Evolutionary conservation across 2,113 vertebrate species (phyloP).

Genomic region (Athene cunicularia): DNA sequence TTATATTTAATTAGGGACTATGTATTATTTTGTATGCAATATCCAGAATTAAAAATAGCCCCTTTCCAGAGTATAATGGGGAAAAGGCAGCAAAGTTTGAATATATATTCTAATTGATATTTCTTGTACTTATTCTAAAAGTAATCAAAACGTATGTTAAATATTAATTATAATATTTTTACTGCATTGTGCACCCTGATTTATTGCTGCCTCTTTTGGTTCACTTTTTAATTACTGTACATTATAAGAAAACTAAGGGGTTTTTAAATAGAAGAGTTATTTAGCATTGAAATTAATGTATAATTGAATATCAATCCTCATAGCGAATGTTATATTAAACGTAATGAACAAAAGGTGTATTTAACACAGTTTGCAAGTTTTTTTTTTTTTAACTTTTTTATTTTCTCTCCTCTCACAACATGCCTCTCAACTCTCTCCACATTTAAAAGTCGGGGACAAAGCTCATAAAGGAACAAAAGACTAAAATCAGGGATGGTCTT

Average conservation of each 20-base stretch:
- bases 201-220: conserved; percentile 80
- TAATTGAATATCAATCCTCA: conserved; percentile 76
- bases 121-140: conserved; percentile 81
- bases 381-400: conserved; percentile 60
- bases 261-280: conserved; percentile 77
- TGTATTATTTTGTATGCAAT: conserved; percentile 83
- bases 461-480: conserved; percentile 86
- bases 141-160: conserved; percentile 85
- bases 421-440: conserved; percentile 77
- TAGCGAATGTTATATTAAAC: conserved; percentile 81
- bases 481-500: conserved; percentile 82
- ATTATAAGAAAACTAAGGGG: conserved; percentile 78
- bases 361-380: conserved; percentile 82
- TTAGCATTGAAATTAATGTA: conserved; percentile 80
- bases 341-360: conserved; percentile 84
- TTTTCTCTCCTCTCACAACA: conserved; percentile 82
- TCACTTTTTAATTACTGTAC: conserved; percentile 82
- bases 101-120: conserved; percentile 86
- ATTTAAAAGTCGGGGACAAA: conserved; percentile 82
- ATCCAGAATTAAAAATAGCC: conserved; percentile 84
- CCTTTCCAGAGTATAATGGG: conserved; percentile 74
- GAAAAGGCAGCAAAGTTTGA: conserved; percentile 78
- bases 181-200: conserved; percentile 80
- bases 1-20: conserved; percentile 83
- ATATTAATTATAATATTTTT: conserved; percentile 86